phyloP scores from a whole-genome alignment of 1,140 invertebrate genomes.

The Pachyrhynchus sulphureomaculatus region DNA sequence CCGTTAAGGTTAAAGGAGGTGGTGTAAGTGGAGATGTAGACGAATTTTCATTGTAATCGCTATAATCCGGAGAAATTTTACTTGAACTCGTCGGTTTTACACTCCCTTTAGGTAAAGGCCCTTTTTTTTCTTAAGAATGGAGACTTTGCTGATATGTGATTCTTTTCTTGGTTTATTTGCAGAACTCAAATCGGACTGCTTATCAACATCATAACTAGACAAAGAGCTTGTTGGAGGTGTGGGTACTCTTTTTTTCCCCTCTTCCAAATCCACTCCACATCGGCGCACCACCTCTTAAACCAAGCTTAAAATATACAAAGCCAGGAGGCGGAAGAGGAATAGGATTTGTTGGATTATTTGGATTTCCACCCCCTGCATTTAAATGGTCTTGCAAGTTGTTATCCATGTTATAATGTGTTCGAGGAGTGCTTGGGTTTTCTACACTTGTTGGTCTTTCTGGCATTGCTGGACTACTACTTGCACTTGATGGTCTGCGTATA shows the following conservation, averaged over 20 bases:
- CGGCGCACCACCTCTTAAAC: constrained; percentile 68
- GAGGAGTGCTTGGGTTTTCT: constrained; percentile 60
- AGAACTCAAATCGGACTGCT: not conserved
- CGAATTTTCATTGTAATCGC: constrained; percentile 66
- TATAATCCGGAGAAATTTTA: constrained; percentile 64
- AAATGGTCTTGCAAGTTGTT: constrained; percentile 24
- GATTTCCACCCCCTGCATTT: constrained; percentile 38
- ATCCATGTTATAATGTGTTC: constrained; percentile 48
- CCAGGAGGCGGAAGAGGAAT: constrained; percentile 53
- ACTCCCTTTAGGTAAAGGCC: constrained; percentile 53
- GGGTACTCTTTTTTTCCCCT: constrained; percentile 47
- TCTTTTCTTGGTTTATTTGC: constrained; percentile 46
- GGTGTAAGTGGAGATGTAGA: constrained; percentile 61
- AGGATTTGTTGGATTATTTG: constrained; percentile 56
- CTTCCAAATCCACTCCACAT: constrained; percentile 60
- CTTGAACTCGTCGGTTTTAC: constrained; percentile 55
- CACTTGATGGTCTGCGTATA: constrained; percentile 56
- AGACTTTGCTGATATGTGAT: constrained; percentile 58
- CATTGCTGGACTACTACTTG: constrained; percentile 58
- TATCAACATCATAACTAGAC: constrained; percentile 1
- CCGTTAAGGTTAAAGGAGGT: constrained; percentile 47
- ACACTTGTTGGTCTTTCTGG: constrained; percentile 60
- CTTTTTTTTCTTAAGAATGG: constrained; percentile 57
- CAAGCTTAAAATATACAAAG: constrained; percentile 63
- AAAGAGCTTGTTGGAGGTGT: constrained; percentile 28